phyloP scores from a whole-genome alignment of 2,888 invertebrate species.

The Drosophila mercatorum region DNA sequence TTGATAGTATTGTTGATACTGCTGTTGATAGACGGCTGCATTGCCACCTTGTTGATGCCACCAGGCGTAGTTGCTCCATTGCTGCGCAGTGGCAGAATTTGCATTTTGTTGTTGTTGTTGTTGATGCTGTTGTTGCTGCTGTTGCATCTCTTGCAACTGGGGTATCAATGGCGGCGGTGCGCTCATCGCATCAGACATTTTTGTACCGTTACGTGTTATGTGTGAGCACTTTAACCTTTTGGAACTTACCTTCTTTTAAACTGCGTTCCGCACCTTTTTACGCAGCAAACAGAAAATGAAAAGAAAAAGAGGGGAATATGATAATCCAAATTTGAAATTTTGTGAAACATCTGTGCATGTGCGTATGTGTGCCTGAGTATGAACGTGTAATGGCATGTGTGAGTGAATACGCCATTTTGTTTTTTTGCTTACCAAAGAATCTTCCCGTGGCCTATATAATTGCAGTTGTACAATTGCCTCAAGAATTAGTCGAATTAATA shows the following conservation, averaged over 20 bases:
- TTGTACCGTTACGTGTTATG: conserved; percentile 20
- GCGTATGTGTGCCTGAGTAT: not conserved
- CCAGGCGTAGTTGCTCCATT: conserved; percentile 74
- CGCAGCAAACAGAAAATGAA: conserved; percentile 11
- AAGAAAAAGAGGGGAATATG: conserved; percentile 18
- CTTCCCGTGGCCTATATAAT: conserved; percentile 39
- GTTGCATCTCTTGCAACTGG: conserved; percentile 83
- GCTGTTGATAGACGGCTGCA: conserved; percentile 72
- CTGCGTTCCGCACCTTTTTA: conserved; percentile 18
- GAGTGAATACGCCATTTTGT: conserved; percentile 51
- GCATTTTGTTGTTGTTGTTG: conserved; percentile 72
- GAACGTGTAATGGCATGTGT: conserved; percentile 10
- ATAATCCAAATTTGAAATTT: conserved; percentile 27
- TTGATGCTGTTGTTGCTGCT: conserved; percentile 80
- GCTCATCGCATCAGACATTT: conserved; percentile 81
- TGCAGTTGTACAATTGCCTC: conserved; percentile 9
- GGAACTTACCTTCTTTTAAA: conserved; percentile 52
- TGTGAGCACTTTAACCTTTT: conserved; percentile 47
- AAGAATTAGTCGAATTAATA: conserved; percentile 4
- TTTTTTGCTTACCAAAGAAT: conserved; percentile 52
- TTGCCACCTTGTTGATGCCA: conserved; percentile 66
- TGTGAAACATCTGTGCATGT: not conserved
- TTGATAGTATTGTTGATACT: conserved; percentile 82
- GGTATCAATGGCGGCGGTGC: conserved; percentile 79
- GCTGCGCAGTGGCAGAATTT: conserved; percentile 55